phyloP scores from a whole-genome alignment of 2,888 invertebrate species.

The Scaptomyza reducta region DNA sequence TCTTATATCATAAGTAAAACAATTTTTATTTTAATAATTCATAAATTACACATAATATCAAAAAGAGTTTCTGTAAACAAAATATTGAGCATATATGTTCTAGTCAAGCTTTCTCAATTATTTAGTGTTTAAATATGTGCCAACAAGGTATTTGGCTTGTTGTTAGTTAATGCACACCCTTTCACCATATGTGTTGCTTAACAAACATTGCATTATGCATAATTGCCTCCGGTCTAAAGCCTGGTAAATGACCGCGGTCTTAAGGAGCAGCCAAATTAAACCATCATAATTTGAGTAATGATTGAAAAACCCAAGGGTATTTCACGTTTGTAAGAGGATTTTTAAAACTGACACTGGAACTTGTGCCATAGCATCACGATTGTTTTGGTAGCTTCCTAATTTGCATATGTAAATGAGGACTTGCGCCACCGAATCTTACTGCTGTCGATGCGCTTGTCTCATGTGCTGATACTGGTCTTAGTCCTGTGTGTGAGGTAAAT shows the following conservation, averaged over 20 bases:
- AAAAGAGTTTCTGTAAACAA: no score
- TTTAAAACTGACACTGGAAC: conserved; percentile 18
- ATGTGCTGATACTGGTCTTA: conserved; percentile 18
- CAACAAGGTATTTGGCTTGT: conserved; percentile 2
- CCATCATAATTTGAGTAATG: conserved; percentile 78
- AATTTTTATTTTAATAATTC: no score
- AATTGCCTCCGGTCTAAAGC: conserved; percentile 45
- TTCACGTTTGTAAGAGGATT: conserved; percentile 51
- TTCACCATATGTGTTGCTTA: not conserved
- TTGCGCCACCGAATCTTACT: conserved; percentile 23
- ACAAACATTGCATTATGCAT: conserved; percentile 75
- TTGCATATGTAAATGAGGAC: conserved; percentile 74
- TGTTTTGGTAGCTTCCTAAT: conserved; percentile 49
- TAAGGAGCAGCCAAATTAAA: conserved; percentile 68
- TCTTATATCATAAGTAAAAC: no score
- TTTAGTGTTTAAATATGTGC: not conserved
- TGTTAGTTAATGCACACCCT: not conserved
- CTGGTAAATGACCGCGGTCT: conserved; percentile 71
- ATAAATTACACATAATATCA: no score
- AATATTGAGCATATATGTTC: no score
- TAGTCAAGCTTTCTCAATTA: not conserved
- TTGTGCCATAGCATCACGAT: conserved; percentile 11
- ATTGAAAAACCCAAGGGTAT: conserved; percentile 78
- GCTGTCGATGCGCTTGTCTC: not conserved
- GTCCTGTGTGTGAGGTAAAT: conserved; percentile 15